These are phyloP conservation scores for Empidonax traillii DNA, from an alignment of 2,113 vertebrate genomes.

Conservation along the genomic window DNA sequence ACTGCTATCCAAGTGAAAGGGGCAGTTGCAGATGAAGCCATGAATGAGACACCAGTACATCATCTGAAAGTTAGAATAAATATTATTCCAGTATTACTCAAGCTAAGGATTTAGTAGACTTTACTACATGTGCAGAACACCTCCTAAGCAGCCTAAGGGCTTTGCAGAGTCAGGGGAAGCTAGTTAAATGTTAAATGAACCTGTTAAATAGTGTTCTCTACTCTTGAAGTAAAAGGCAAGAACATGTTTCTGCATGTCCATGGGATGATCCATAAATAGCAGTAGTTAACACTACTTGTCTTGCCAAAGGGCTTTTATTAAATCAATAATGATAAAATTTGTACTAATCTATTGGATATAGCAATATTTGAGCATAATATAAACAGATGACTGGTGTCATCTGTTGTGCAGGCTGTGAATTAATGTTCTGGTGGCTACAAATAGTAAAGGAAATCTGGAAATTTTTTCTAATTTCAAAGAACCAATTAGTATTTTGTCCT, in stretches of 20 bases:
- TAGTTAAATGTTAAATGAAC: neutral
- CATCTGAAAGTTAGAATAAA: neutral
- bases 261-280: neutral
- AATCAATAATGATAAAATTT: neutral
- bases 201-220: neutral
- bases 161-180: neutral
- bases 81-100: neutral
- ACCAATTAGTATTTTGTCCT: neutral
- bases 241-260: neutral
- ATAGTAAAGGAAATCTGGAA: neutral
- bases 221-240: neutral
- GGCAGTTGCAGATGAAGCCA: neutral
- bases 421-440: neutral
- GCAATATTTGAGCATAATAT: neutral
- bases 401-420: slow-evolving; percentile 1
- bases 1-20: neutral
- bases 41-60: neutral
- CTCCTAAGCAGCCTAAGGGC: neutral
- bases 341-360: neutral
- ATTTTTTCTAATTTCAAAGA: neutral
- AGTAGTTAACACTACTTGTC: neutral
- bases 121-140: neutral
- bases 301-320: neutral
- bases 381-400: neutral
- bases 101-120: neutral